Base-by-base conservation (phyloP, 1,140 invertebrate genomes). In the Akabosia matsudoensis region DNA sequence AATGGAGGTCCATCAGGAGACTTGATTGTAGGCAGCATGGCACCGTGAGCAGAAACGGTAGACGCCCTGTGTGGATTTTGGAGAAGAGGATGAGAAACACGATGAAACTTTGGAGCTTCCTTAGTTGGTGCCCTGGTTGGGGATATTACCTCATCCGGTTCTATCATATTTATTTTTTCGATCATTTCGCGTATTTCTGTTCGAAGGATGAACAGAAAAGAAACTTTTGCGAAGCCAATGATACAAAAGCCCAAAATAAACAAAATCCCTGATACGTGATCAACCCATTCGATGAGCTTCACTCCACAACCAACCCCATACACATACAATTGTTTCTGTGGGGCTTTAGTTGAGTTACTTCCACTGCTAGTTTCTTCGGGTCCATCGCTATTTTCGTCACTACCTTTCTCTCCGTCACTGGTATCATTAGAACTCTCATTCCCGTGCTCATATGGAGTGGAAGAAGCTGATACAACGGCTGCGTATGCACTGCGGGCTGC, bases 211-310 rank as follows among this genome's bases (percentile, higher is more conserved):
- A 92, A 92, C 45, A 95, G 88, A 86, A 95, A 96, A 86, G 92
- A 94, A 80, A 94, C 86, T 85, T 96, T 96, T 61, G 94, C 88
- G 85, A 95, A 95, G 73, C 93, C 91, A 76, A 96, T 91, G 33
- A 96, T 93, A 85, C 94, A 96, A 84, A 94, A 95, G 1, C 93
- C 93, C 52, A 95, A 84, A 24, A 96, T 92, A 82, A 93, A 93
- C 10, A 95, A 87, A 34, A 92, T 86, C 82, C 94, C 92, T 13
- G 70, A 76, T 3, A 81, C 77, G 73, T 78, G 73, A 54, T 81
- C 80, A 1, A 81, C n/a, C 80, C 80, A 81, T 28, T 78, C 70
- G n/a, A 70, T 74, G 3, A 81, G 52, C 70, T 78, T 81, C 0
- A 73, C n/a, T 18, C 74, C 70, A 72, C 80, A 81, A 4, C 80